phyloP scores from a whole-genome alignment of 1,140 invertebrate species.

The Cepaea nemoralis region DNA sequence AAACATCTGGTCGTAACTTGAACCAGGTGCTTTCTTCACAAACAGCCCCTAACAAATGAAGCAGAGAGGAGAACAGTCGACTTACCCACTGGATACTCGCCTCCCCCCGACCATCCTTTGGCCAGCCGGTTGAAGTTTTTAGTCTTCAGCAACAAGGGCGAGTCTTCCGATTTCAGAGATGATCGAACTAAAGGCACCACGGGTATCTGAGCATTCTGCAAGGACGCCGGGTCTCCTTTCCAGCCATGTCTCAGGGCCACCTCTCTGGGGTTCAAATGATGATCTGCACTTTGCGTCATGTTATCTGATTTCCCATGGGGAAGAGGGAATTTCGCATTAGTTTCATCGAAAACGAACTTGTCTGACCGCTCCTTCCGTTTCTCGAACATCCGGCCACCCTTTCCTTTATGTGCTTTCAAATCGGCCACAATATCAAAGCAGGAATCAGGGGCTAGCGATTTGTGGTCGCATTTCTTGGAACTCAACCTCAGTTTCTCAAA shows the following conservation, averaged over 20 bases:
- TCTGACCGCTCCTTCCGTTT: constrained; percentile 87
- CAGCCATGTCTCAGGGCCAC: constrained; percentile 78
- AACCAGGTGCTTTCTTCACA: too few relatives aligned
- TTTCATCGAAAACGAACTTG: constrained; percentile 88
- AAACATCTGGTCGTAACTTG: too few relatives aligned
- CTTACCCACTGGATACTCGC: constrained; percentile 38
- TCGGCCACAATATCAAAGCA: constrained; percentile 59
- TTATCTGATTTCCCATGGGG: constrained; percentile 60
- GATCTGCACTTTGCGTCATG: constrained; percentile 72
- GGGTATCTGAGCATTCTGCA: constrained; percentile 54
- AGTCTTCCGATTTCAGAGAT: constrained; percentile 40
- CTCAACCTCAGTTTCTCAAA: constrained; percentile 56
- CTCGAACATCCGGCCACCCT: constrained; percentile 86
- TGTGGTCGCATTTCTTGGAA: constrained; percentile 55
- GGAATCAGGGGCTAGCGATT: constrained; percentile 51
- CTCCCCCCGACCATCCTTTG: constrained; percentile 52
- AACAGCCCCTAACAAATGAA: too few relatives aligned
- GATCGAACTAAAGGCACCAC: constrained; percentile 12
- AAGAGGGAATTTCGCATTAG: constrained; percentile 62
- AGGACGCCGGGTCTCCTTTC: constrained; percentile 79
- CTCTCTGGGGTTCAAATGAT: constrained; percentile 82
- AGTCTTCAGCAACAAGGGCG: constrained; percentile 44
- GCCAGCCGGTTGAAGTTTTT: constrained; percentile 60
- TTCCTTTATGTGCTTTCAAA: constrained; percentile 60
- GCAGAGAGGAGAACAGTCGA: too few relatives aligned